Evolutionary conservation across 2,797 vertebrate species (phyloP).

Genomic region (Pipistrellus pygmaeus): DNA sequence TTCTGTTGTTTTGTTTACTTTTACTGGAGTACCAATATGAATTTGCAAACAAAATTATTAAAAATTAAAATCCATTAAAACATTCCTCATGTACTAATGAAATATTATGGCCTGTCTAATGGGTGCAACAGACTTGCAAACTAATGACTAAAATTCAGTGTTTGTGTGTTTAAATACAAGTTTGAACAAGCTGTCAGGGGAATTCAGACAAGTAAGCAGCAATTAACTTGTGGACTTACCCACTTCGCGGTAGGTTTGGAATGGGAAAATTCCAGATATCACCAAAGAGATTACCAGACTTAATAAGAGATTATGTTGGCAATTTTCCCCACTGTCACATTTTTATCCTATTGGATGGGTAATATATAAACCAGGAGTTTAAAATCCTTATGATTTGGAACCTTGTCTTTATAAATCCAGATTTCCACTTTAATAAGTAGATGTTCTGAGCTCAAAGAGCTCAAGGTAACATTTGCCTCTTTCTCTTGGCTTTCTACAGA

Average conservation of each 20-base stretch:
- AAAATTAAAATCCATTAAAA: constrained; percentile 67
- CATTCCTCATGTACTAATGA: constrained; percentile 42
- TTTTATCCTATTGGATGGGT: background rate
- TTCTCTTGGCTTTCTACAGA: background rate
- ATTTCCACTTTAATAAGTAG: background rate
- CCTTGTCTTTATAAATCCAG: background rate
- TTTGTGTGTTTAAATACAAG: constrained; percentile 29
- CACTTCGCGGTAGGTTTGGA: constrained; percentile 19
- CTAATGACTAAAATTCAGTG: background rate
- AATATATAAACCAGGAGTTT: background rate
- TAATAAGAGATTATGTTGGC: background rate
- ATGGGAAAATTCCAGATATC: constrained; percentile 30
- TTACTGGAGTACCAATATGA: constrained; percentile 4
- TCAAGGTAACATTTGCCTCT: background rate
- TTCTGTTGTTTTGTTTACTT: background rate
- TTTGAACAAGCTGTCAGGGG: constrained; percentile 41
- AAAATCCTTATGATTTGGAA: background rate
- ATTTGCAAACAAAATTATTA: constrained; percentile 60
- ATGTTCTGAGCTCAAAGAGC: background rate
- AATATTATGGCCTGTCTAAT: constrained; percentile 42
- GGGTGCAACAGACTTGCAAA: constrained; percentile 12
- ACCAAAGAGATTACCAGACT: background rate
- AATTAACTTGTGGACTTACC: constrained; percentile 33
- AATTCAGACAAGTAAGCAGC: background rate
- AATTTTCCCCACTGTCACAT: background rate